Evolutionary conservation across 2,888 invertebrate species (phyloP), one percentile per base, ranked within the genome.

Genomic region (Lasius platythorax): DNA sequence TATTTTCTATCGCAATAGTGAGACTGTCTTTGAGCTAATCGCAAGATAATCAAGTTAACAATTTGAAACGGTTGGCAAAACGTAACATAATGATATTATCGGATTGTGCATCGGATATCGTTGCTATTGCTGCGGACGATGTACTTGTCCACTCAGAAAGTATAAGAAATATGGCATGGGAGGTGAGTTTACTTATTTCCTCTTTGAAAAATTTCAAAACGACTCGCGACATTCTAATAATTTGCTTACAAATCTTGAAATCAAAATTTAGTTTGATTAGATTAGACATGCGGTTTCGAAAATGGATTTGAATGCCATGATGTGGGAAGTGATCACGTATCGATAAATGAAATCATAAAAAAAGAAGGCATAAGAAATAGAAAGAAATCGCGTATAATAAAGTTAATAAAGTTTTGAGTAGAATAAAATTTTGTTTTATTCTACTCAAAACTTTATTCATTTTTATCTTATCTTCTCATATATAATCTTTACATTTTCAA

Each of bases 101-200:
- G 30, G 30, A 23, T 23, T 23, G 23, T 23, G 0, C 23, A 23
- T 23, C 3, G 3, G 30, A 15, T 28, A 0, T 68, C 2, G 0
- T 4, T 15, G 0, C 1, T 2, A 0, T 0, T 2, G 4, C 3
- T 0, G 15, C 50, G 0, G 4, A 23, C 2, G 1, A 56, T 0
- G 56, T 56, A 6, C 53, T 1, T 3, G 15, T 72, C 9, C 15
- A 15, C 3, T 1, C 2, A 15, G 2, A 18, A 2, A 5, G 15
- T 15, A 0, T 28, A 37, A 0, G 0, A 4, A 6, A 53, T 4
- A 4, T 72, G 15, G 9, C 6, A 0, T 8, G 2, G 0, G 72
- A 72, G 72, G 72, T 72, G 33, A n/a, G 18, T 18, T 66, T 66
- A n/a, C 18, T 68, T 30, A 46, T 30, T 4, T 15, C n/a, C 11